Base-by-base conservation (phyloP, 2,797 vertebrate genomes). In the Tinamus major region DNA sequence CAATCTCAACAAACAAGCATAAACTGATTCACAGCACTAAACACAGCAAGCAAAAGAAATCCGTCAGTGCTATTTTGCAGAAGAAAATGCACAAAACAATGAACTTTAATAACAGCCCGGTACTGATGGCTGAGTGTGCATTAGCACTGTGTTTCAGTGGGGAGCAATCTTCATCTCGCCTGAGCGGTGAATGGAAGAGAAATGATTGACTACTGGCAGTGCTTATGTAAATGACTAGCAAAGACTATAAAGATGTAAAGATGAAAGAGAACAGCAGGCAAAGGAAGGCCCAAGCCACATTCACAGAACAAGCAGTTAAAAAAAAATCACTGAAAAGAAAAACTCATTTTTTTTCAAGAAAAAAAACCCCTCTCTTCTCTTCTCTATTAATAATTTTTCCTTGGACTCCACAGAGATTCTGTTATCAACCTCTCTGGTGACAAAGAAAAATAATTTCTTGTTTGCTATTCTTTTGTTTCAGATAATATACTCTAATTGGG, bases 401-500 rank as follows among this genome's bases (percentile, higher is more conserved):
- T 64, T 44, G 62, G 41, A 17, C 62, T 83, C 65, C 29, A 42
- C 67, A 72, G 26, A 23, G 27, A 49, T 61, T 91, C 64, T 62
- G 19, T 81, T 85, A 80, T 65, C 63, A 89, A 49, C 6, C 46
- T 91, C 63, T 51, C 37, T 72, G 64, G 53, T 37, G 74, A 79
- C 46, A 72, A 21, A 53, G 42, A 44, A 68, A 80, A 87, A 87
- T 14, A 83, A 83, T 58, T 75, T 76, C 39, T 12, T 29, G 17
- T 63, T 92, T 87, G 55, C 46, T 33, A 55, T 80, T 83, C 69
- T 79, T 82, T 79, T 21, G 64, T 87, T 93, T 69, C 87, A 71
- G 62, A 79, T 78, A 64, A 83, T 63, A 69, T 75, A 24, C 83
- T 62, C 42, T 85, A 71, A 71, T 55, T 80, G 55, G 31, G 41